Evolutionary conservation across 1,140 invertebrate genomes (phyloP).

Genomic region (Ips typographus): DNA sequence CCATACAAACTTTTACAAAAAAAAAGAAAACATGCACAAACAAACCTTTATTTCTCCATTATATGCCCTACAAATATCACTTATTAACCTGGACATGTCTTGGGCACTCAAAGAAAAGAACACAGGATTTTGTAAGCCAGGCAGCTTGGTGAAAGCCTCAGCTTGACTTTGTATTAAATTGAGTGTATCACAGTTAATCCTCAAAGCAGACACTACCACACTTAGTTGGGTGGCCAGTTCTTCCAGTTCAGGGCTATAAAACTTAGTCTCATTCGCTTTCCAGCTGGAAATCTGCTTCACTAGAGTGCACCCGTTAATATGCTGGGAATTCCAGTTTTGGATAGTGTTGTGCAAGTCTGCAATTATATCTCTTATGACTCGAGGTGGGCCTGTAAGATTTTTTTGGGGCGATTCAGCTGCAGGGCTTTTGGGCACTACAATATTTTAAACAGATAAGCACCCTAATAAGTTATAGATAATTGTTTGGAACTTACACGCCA

Average conservation of each 20-base stretch:
- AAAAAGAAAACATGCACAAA: too few relatives aligned
- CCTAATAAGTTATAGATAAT: too few relatives aligned
- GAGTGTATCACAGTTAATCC: conserved; percentile 31
- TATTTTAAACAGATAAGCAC: too few relatives aligned
- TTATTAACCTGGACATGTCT: conserved; percentile 33
- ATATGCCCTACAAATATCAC: conserved; percentile 43
- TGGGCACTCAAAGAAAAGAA: conserved; percentile 43
- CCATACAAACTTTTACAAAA: too few relatives aligned
- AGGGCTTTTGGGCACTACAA: conserved; percentile 47
- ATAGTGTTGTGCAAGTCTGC: conserved; percentile 51
- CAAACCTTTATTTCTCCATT: conserved; percentile 46
- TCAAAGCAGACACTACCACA: conserved; percentile 38
- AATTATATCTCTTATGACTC: conserved; percentile 46
- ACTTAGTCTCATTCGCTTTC: conserved; percentile 39
- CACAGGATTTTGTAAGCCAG: conserved; percentile 41
- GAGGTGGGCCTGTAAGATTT: conserved; percentile 49
- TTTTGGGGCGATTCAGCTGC: conserved; percentile 40
- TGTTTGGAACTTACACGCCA: too few relatives aligned
- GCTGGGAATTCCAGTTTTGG: conserved; percentile 49
- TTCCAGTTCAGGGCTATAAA: conserved; percentile 42
- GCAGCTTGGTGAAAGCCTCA: conserved; percentile 41
- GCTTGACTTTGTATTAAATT: conserved; percentile 39
- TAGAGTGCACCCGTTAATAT: conserved; percentile 46
- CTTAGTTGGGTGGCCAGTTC: conserved; percentile 38
- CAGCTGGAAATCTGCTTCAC: conserved; percentile 45